phyloP scores from a whole-genome alignment of 30 jellyfish, hydroid and myxozoan genomes.

The Aurelia sp. region DNA sequence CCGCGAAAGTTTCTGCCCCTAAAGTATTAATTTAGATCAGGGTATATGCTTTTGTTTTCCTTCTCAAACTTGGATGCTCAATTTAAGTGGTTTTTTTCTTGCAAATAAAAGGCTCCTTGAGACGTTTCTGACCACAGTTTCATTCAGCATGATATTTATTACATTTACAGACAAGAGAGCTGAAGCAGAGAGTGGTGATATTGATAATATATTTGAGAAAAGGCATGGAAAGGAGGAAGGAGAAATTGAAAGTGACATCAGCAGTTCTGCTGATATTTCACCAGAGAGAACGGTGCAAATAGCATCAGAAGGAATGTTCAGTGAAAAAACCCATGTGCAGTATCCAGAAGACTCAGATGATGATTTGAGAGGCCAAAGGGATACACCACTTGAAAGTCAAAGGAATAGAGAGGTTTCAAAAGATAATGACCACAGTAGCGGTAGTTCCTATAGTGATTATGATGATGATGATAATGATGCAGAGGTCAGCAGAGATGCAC shows the following conservation, averaged over 20 bases:
- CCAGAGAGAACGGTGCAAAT: conserved; percentile 13
- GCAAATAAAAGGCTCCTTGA: too few relatives aligned
- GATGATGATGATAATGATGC: conserved; percentile 7
- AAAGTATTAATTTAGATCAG: too few relatives aligned
- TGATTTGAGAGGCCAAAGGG: not conserved
- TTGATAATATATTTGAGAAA: conserved; percentile 4
- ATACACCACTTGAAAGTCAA: not conserved
- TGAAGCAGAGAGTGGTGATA: not conserved
- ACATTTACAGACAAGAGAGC: not conserved
- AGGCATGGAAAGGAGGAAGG: conserved; percentile 55
- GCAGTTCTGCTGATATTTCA: conserved; percentile 41
- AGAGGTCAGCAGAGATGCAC: conserved; percentile 66
- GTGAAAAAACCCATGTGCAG: conserved; percentile 32
- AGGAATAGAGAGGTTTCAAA: not conserved
- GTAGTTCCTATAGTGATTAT: not conserved
- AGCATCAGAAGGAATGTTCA: conserved; percentile 30
- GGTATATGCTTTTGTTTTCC: too few relatives aligned
- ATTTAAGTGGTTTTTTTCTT: too few relatives aligned
- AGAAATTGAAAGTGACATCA: conserved; percentile 59
- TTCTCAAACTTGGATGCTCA: too few relatives aligned
- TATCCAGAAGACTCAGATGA: conserved; percentile 3
- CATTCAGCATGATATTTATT: not conserved
- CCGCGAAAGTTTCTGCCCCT: too few relatives aligned
- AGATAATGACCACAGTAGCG: not conserved
- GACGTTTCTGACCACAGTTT: too few relatives aligned